phyloP scores from a whole-genome alignment of 1,140 invertebrate genomes.

The Ganaspis sp. region DNA sequence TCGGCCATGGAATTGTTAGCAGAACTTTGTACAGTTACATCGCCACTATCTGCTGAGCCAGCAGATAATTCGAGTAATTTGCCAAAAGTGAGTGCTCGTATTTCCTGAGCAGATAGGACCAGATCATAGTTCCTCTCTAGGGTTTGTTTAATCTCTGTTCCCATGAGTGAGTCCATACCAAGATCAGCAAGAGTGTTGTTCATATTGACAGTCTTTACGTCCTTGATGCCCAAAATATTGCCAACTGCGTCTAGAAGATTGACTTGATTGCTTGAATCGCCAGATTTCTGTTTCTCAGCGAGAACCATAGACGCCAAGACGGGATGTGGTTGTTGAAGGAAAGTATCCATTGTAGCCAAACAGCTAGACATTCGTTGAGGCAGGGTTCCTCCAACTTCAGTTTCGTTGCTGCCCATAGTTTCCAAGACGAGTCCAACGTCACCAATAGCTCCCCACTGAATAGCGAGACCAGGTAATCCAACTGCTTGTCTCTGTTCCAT shows the following conservation, averaged over 20 bases:
- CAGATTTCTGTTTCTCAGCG: conserved; percentile 82
- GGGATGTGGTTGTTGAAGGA: conserved; percentile 91
- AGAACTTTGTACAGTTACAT: neutral
- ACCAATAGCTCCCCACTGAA: conserved; percentile 98
- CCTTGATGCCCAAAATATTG: conserved; percentile 93
- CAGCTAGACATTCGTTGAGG: conserved; percentile 95
- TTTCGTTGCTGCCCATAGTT: conserved; percentile 91
- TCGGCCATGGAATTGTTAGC: conserved; percentile 35
- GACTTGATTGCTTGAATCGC: conserved; percentile 74
- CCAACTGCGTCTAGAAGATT: conserved; percentile 85
- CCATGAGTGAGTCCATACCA: conserved; percentile 98
- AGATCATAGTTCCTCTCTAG: conserved; percentile 95
- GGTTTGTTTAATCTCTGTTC: conserved; percentile 97
- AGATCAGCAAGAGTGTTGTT: conserved; percentile 90
- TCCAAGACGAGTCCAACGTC: conserved; percentile 96
- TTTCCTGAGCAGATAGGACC: conserved; percentile 91
- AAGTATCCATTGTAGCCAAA: conserved; percentile 88
- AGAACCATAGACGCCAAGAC: conserved; percentile 91
- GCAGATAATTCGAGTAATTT: conserved; percentile 83
- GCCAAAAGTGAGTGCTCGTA: conserved; percentile 87
- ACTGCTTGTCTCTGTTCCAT: conserved; percentile 88
- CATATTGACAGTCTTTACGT: conserved; percentile 84
- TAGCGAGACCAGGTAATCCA: conserved; percentile 90
- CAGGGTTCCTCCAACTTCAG: conserved; percentile 92
- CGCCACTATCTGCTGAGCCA: conserved; percentile 48